Percentiles rank a stretch among this genome's conserved stretches.
Conservation (phyloP, 2,888 invertebrate genomes). For the Pammene fasciana region DNA sequence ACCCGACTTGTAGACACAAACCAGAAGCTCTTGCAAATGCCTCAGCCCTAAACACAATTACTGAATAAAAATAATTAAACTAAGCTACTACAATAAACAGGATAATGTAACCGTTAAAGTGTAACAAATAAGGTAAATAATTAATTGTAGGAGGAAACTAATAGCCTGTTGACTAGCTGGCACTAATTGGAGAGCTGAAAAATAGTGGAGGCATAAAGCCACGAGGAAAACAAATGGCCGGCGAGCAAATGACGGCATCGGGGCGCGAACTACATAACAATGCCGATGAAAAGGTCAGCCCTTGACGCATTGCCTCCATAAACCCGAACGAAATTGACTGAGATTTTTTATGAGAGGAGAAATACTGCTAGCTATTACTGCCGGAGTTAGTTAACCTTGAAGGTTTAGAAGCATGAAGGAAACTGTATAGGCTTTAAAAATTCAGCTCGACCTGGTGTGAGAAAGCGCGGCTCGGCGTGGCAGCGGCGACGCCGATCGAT, state of each 20-base stretch:
- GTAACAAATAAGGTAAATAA: conserved; percentile 45
- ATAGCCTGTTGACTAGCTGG: conserved; percentile 28
- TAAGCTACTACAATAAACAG: conserved; percentile 5
- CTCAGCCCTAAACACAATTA: conserved; percentile 27
- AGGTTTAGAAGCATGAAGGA: not conserved
- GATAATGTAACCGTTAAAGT: conserved; percentile 17
- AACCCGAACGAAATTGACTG: conserved; percentile 40
- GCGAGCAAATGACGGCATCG: conserved; percentile 52
- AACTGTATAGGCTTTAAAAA: conserved; percentile 18
- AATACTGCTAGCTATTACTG: not conserved
- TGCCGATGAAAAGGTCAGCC: conserved; percentile 56
- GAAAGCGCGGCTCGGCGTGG: conserved; percentile 21
- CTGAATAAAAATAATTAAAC: conserved; percentile 10
- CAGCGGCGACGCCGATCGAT: conserved; percentile 55
- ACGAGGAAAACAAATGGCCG: conserved; percentile 56
- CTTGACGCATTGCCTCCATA: conserved; percentile 54
- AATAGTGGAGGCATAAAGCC: conserved; percentile 47
- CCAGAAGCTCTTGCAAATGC: conserved; percentile 37
- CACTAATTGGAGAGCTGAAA: conserved; percentile 49
- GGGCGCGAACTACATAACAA: conserved; percentile 58
- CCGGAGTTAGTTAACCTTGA: not conserved
- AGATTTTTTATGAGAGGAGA: conserved; percentile 1
- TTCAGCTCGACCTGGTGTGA: conserved; percentile 14
- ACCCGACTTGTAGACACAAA: conserved; percentile 50
- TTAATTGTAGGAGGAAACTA: conserved; percentile 34